Percentiles rank a stretch among this genome's conserved stretches.
Conservation (phyloP, 2,113 vertebrate genomes). For the Epinephelus cyanopodus region DNA sequence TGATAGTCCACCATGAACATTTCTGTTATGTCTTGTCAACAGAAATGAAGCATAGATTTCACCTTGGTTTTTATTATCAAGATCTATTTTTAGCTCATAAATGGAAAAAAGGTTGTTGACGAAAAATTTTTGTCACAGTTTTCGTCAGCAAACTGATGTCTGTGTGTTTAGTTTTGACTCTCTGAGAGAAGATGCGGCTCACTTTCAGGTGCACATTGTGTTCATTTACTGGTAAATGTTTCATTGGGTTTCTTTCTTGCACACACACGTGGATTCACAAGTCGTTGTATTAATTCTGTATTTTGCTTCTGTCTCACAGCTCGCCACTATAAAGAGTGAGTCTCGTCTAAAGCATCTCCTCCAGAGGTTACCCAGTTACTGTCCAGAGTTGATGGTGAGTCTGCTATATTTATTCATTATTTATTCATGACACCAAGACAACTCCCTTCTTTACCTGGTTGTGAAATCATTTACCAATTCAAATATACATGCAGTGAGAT, state of each 20-base stretch:
- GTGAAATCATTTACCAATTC: too few relatives aligned
- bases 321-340: conserved; percentile 96
- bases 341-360: conserved; percentile 95
- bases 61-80: too few relatives aligned
- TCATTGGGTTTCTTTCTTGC: not conserved
- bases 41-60: too few relatives aligned
- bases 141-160: not conserved
- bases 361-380: conserved; percentile 94
- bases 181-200: not conserved
- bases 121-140: too few relatives aligned
- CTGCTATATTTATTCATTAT: not conserved
- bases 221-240: not conserved
- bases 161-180: not conserved
- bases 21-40: too few relatives aligned
- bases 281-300: not conserved
- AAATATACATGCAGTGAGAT: too few relatives aligned
- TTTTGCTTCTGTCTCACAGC: conserved; percentile 80
- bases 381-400: conserved; percentile 86
- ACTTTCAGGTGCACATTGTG: not conserved
- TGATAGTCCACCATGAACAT: too few relatives aligned
- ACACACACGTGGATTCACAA: not conserved
- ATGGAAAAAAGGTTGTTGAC: too few relatives aligned
- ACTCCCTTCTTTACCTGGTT: too few relatives aligned
- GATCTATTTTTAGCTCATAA: too few relatives aligned
- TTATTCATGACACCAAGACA: too few relatives aligned